These are phyloP conservation scores for Andrena bucephala DNA, from an alignment of 2,888 invertebrate species.

Conservation along the genomic window DNA sequence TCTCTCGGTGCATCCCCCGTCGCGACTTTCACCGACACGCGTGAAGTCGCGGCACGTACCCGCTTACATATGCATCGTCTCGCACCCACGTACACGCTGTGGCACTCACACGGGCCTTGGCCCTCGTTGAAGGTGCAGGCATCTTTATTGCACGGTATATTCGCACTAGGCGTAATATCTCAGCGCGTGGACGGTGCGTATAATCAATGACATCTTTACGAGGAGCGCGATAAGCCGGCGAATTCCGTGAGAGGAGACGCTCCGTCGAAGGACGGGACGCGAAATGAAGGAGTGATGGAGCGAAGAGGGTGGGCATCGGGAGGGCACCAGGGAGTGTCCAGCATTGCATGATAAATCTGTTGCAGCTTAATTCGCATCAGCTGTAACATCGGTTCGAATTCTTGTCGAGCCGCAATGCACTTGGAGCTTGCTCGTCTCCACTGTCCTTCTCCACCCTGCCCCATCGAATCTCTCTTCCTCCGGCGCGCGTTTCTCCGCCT, in stretches of 20 bases:
- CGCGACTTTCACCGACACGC: slow-evolving; percentile 59
- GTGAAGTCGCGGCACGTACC: slow-evolving; percentile 33
- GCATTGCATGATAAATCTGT: slow-evolving; percentile 72
- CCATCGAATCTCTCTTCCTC: background rate
- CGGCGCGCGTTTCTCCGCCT: slow-evolving; percentile 13
- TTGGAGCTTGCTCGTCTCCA: slow-evolving; percentile 51
- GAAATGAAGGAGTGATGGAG: slow-evolving; percentile 18
- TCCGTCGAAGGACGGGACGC: slow-evolving; percentile 28
- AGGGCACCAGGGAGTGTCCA: slow-evolving; percentile 68
- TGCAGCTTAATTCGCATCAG: slow-evolving; percentile 74
- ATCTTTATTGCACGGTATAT: slow-evolving; percentile 72
- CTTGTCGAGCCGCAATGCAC: slow-evolving; percentile 52
- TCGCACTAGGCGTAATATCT: slow-evolving; percentile 71
- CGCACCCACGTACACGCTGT: slow-evolving; percentile 16
- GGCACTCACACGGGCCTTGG: background rate
- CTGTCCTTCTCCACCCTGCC: slow-evolving; percentile 18
- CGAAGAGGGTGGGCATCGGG: slow-evolving; percentile 29
- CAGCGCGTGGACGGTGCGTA: slow-evolving; percentile 68
- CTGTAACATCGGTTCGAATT: slow-evolving; percentile 62
- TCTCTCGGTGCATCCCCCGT: slow-evolving; percentile 43
- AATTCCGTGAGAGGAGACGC: slow-evolving; percentile 50
- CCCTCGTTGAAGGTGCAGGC: slow-evolving; percentile 27
- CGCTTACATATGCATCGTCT: slow-evolving; percentile 22
- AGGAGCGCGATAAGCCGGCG: slow-evolving; percentile 70
- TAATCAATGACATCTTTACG: slow-evolving; percentile 79